A percentile compares a stretch with the other conserved stretches of the same genome.
phyloP scores from a whole-genome alignment of 2,797 vertebrate species.

The Rhabdophis nuchalis region DNA sequence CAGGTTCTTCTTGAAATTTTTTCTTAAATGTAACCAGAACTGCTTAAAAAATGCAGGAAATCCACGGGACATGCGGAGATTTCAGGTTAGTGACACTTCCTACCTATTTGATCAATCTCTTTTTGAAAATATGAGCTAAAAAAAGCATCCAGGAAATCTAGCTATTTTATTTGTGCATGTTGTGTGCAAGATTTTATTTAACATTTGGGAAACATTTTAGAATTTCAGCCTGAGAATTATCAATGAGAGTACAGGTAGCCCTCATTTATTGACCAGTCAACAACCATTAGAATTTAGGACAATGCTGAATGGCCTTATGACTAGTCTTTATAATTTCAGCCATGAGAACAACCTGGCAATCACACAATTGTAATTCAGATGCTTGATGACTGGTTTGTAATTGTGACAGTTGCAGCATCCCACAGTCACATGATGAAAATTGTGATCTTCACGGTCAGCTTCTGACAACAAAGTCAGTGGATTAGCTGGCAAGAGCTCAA shows the following conservation, averaged over 20 bases:
- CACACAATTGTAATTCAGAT: background rate
- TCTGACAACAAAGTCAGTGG: background rate
- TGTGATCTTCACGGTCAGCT: background rate
- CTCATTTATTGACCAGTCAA: background rate
- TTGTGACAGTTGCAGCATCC: background rate
- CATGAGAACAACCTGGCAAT: background rate
- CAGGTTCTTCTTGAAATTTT: conserved; percentile 99
- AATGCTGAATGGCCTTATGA: background rate
- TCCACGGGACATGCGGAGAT: conserved; percentile 96
- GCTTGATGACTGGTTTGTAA: background rate
- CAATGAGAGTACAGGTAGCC: background rate
- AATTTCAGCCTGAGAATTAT: conserved; percentile 16
- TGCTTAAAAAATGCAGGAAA: conserved; percentile 99
- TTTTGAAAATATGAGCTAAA: conserved; percentile 25
- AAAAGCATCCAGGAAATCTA: conserved; percentile 40
- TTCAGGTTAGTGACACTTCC: conserved; percentile 83
- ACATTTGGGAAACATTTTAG: background rate
- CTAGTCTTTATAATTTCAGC: background rate
- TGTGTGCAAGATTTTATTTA: background rate
- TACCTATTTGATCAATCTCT: conserved; percentile 41
- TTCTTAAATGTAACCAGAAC: conserved; percentile 99
- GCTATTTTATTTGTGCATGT: conserved; percentile 37
- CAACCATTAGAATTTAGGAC: background rate
- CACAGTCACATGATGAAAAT: background rate
- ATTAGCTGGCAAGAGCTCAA: background rate